Evolutionary conservation across 2,113 vertebrate genomes (phyloP), one percentile per base, ranked within the genome.

Genomic region (Apeltes quadracus): DNA sequence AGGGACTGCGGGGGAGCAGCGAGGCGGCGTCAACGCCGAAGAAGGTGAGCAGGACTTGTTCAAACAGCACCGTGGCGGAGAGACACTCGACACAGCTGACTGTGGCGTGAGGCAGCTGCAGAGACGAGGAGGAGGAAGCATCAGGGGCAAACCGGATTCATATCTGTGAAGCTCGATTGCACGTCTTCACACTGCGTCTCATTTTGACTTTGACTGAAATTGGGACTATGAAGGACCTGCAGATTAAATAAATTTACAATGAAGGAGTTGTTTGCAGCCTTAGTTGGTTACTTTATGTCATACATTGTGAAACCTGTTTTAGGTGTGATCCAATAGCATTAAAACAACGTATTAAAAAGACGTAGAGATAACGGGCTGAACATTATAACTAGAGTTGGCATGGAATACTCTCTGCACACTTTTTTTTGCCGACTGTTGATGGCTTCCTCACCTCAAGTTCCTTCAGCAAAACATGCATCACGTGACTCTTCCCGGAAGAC

Each of bases 401-500:
- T 6, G 7, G 51, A 61, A 51, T 22, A 53, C 18, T n/a, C 38
- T 3, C 41, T 51, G 0, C 9, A 23, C 41, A 48, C 16, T 12
- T 69, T 18, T 69, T 18, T n/a, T 6, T 23, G 20, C 25, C 18
- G 4, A 13, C 43, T 18, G 0, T 44, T 34, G 38, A 23, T 38
- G 15, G 70, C 10, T 41, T 10, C 22, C 93, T 94, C 90, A 98
- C 98, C 97, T 97, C 90, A 72, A 97, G 93, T 22, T 94, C 95
- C 69, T 93, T 94, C 77, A 99, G 87, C 68, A 98, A 84, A 53
- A 94, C 92, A n/a, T 94, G 85, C 41, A 95, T 89, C 69, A 98
- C 95, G 0, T 97, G 95, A 29, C 97, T 99, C 88, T 99, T 99
- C 61, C 97, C 98, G 76, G 96, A 95, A 46, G 96, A 94, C 43